Conservation (phyloP, 2,888 invertebrate genomes). For the Margaritifera margaritifera region DNA sequence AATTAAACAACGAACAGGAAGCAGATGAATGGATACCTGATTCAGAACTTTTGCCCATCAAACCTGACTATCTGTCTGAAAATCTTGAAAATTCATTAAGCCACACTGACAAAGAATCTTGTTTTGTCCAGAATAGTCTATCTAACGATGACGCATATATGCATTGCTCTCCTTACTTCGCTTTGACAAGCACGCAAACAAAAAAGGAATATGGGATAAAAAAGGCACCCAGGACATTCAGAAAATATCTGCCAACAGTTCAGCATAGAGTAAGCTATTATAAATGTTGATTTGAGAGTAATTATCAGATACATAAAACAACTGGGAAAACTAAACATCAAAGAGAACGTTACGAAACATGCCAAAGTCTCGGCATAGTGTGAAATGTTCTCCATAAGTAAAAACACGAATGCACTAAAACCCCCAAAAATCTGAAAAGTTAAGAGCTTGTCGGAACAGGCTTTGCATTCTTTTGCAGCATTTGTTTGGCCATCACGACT, state of each 20-base stretch:
- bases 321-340: background rate
- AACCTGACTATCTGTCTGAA: too few relatives aligned
- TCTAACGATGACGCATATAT: background rate
- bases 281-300: conserved; percentile 3
- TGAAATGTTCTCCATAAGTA: too few relatives aligned
- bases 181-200: background rate
- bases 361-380: too few relatives aligned
- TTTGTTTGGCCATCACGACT: too few relatives aligned
- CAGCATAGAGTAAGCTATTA: background rate
- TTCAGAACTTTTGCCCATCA: too few relatives aligned
- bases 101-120: too few relatives aligned
- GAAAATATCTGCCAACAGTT: background rate
- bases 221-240: background rate
- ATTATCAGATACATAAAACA: conserved; percentile 3
- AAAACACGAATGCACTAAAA: too few relatives aligned
- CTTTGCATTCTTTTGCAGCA: too few relatives aligned
- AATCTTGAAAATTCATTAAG: too few relatives aligned
- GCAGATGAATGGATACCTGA: background rate
- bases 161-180: background rate
- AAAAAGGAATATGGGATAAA: background rate
- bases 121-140: background rate
- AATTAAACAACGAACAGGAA: too few relatives aligned
- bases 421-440: background rate
- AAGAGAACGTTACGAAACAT: background rate
- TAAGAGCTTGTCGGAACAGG: background rate